Percentiles rank a stretch among this genome's conserved stretches.
Conservation (phyloP, 2,113 vertebrate species). For the Mobula hypostoma region DNA sequence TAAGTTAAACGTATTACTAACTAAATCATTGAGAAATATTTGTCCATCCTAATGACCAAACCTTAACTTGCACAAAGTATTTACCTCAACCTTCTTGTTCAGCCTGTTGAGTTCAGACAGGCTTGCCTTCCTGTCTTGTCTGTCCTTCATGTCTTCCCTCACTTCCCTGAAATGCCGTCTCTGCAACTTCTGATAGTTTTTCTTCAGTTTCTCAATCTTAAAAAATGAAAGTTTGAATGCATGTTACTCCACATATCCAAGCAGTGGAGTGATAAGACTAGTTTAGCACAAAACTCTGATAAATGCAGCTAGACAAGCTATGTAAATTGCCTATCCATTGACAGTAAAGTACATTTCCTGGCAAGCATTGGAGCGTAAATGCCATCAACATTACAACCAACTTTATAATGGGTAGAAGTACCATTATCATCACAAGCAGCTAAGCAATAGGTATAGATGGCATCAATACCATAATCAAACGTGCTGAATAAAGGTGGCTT, state of each 20-base stretch:
- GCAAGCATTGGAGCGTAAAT: too few relatives aligned
- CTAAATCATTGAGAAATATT: not conserved
- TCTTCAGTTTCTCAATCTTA: conserved; percentile 77
- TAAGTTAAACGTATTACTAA: not conserved
- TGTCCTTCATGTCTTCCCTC: conserved; percentile 53
- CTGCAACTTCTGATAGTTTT: conserved; percentile 85
- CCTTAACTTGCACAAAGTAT: conserved; percentile 6
- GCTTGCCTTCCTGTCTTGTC: conserved; percentile 50
- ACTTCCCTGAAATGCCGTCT: conserved; percentile 66
- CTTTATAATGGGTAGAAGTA: too few relatives aligned
- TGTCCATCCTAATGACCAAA: not conserved
- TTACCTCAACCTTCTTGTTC: conserved; percentile 71
- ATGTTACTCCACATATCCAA: not conserved
- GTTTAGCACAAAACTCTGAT: too few relatives aligned
- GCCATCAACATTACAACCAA: too few relatives aligned
- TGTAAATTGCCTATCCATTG: too few relatives aligned
- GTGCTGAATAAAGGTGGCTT: too few relatives aligned
- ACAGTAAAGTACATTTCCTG: too few relatives aligned
- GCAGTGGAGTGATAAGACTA: not conserved
- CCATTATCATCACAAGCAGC: too few relatives aligned
- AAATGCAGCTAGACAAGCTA: too few relatives aligned
- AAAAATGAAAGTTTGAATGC: conserved; percentile 33
- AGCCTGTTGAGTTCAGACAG: conserved; percentile 62
- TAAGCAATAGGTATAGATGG: not conserved
- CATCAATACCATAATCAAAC: not conserved